Percentiles rank a stretch among this genome's conserved stretches.
Conservation (phyloP, 2,113 vertebrate genomes). For the Diadophis punctatus region DNA sequence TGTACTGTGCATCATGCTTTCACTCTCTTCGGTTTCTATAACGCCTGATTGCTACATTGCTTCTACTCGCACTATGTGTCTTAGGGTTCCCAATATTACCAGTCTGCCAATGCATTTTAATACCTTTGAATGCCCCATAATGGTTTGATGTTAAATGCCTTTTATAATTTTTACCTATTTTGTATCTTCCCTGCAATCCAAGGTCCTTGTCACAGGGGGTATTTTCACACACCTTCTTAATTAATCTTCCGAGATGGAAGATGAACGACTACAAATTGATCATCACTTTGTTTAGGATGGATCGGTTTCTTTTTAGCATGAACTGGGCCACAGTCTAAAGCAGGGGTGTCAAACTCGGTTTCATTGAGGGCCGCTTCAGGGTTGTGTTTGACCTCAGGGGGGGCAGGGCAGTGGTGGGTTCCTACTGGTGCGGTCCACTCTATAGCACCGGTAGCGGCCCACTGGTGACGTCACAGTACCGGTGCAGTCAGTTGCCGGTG, state of each 20-base stretch:
- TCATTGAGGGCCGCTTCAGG: too few species aligned
- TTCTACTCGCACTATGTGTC: background rate
- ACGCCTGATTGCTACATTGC: background rate
- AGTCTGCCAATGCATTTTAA: background rate
- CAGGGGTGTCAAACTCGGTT: background rate
- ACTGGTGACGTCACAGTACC: too few species aligned
- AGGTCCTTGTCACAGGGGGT: background rate
- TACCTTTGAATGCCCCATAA: background rate
- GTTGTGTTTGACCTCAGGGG: too few species aligned
- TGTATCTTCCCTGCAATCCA: constrained; percentile 8
- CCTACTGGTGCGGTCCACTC: too few species aligned
- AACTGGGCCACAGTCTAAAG: background rate
- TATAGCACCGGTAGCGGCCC: too few species aligned
- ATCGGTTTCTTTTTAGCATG: background rate
- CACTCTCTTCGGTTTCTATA: background rate
- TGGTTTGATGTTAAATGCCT: background rate
- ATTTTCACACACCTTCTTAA: background rate
- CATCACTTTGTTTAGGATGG: background rate
- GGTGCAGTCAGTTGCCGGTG: too few species aligned
- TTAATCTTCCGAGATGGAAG: background rate
- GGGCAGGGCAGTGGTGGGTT: too few species aligned
- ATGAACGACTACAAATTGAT: background rate
- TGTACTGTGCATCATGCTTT: background rate
- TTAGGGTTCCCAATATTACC: background rate
- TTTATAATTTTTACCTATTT: constrained; percentile 13